Evolutionary conservation across 2,888 invertebrate species (phyloP), one percentile per base, ranked within the genome.

Genomic region (Masnerella sp.): DNA sequence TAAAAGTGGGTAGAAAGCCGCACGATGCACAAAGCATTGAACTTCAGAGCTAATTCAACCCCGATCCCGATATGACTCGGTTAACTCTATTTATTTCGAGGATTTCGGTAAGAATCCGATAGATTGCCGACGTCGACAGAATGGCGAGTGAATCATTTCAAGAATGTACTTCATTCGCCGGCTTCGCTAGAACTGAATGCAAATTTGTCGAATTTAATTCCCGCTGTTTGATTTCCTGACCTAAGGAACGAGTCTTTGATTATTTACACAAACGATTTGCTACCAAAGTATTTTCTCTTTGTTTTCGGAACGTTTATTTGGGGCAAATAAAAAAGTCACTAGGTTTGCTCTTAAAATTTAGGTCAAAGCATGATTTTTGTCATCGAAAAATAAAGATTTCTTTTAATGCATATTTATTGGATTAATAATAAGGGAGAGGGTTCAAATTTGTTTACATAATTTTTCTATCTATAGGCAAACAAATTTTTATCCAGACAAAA

Each of bases 61-160:
- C 30, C 51, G 67, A 67, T 58, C 32, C 42, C 34, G 67, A 67
- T 67, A 68, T 68, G 36, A 58, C 36, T 68, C 58, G 51, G 45
- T 43, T 42, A 68, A 58, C 49, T 42, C 67, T 68, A 68, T 43
- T 68, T 58, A 58, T 59, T 68, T 68, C 51, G 58, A 68, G 43
- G 67, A 51, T 58, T 58, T 49, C 34, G 38, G 25, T 68, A 59
- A 68, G 67, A 68, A 68, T 59, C 34, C 43, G 51, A 51, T 68
- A 51, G 42, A 59, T 56, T 58, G 43, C 58, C 34, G 43, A 68
- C 43, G 51, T 51, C 14, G 15, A 51, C 25, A 51, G 34, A 68
- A 68, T 58, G 28, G 42, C 32, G 67, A 59, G 43, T 42, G 58
- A 58, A 58, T 68, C 67, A 68, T 58, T 59, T 54, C 32, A 49